Base-by-base conservation (phyloP, 92 coral and sea anemone genomes). In the Siderastrea radians region DNA sequence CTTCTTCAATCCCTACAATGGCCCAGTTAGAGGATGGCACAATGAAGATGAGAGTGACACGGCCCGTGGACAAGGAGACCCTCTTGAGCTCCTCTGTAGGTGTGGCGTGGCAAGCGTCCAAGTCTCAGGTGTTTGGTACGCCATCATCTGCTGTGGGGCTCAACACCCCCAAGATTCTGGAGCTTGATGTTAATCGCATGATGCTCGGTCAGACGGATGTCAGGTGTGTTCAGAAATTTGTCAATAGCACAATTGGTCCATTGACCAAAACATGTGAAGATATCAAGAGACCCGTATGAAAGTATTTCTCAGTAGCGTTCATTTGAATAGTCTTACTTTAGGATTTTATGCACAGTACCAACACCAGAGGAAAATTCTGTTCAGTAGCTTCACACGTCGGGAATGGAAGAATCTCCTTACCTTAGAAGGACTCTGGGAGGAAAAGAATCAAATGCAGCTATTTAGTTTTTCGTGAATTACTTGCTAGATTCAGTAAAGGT, bases 101-200 rank as follows among this genome's bases (percentile, higher is more conserved):
- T 7, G 80, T 80, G 44, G 84, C 96, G 3, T 95, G 98, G 98
- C 96, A 93, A 89, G 89, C 83, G 5, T 92, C 94, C 16, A 84
- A 89, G 59, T 95, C 98, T 6, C 95, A 91, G 46, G 95, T 90
- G 63, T 79, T 69, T 47, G 92, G 87, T 6, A 68, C 68, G 3
- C 81, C 91, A 50, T 82, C 92, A 9, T 45, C 79, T 8, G 67
- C 87, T 55, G 87, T 86, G 9, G 76, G 88, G 14, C 83, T 88
- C 2, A 90, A 81, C 68, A 95, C 96, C 14, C 95, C 99, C n/a
- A 93, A 90, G 87, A 73, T 97, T 7, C 94, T 95, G 67, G 99
- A 94, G 80, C 94, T 97, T 68, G 99, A 97, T 68, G 96, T 97
- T 4, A 97, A 97, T 83, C 95, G 99, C 43, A 91, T 96, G 88